Evolutionary conservation across 2,888 invertebrate species (phyloP).

Genomic region (Leucophenga montana): DNA sequence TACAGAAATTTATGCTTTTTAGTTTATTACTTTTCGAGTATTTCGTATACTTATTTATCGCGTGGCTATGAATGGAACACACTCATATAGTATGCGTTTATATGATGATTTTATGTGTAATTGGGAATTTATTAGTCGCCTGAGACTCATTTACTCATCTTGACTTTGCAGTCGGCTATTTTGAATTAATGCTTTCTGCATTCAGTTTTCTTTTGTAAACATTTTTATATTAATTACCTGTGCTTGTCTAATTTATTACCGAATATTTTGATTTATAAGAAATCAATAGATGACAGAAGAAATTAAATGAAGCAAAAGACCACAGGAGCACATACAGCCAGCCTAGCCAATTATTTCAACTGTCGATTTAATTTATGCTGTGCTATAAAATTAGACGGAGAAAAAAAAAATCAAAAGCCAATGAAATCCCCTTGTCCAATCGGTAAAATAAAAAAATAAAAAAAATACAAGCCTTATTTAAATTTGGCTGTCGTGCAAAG

Average conservation of each 20-base stretch:
- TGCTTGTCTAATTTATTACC: conserved; percentile 22
- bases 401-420: conserved; percentile 45
- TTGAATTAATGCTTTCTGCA: conserved; percentile 19
- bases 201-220: neutral
- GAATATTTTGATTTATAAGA: conserved; percentile 13
- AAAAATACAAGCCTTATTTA: conserved; percentile 48
- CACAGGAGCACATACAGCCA: no score
- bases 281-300: conserved; percentile 8
- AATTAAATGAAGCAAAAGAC: neutral
- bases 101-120: conserved; percentile 45
- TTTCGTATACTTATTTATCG: neutral
- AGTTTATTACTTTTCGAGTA: conserved; percentile 1
- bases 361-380: conserved; percentile 41
- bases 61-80: neutral
- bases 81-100: conserved; percentile 30
- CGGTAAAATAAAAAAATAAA: no score
- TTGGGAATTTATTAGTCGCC: conserved; percentile 69
- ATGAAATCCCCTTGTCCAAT: conserved; percentile 34
- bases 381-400: neutral
- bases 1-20: conserved; percentile 19
- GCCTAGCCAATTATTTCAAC: conserved; percentile 55
- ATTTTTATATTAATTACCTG: conserved; percentile 15
- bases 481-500: neutral
- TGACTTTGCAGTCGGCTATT: neutral
- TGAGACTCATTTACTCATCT: conserved; percentile 65